These are phyloP conservation scores for Papilio glaucus DNA, from an alignment of 1,140 invertebrate species.

Conservation along the genomic window DNA sequence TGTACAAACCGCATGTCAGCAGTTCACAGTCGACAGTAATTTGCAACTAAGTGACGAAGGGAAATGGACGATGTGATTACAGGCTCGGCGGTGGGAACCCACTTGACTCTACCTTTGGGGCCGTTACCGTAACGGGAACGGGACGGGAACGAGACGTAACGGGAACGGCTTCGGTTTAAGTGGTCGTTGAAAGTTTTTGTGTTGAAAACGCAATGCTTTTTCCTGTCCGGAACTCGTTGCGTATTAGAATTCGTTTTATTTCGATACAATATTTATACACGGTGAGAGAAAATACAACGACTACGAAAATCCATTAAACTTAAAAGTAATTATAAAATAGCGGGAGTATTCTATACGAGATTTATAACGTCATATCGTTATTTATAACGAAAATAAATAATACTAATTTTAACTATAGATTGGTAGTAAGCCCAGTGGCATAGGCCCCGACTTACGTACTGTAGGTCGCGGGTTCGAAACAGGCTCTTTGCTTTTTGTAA, in stretches of 20 bases:
- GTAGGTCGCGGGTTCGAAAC: too few relatives aligned
- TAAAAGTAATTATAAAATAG: too few relatives aligned
- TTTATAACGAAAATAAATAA: too few relatives aligned
- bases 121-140: slow-evolving; percentile 39
- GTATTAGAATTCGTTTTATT: slow-evolving; percentile 6
- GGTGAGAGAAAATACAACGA: neutral
- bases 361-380: too few relatives aligned
- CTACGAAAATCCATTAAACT: too few relatives aligned
- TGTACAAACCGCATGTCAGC: slow-evolving; percentile 43
- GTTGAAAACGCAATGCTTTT: slow-evolving; percentile 19
- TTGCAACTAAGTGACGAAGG: slow-evolving; percentile 49
- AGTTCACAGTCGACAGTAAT: slow-evolving; percentile 46
- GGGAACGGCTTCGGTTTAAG: slow-evolving; percentile 40
- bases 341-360: too few relatives aligned
- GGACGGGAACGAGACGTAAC: too few relatives aligned
- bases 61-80: slow-evolving; percentile 51
- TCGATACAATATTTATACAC: neutral
- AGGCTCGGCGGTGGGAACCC: slow-evolving; percentile 11
- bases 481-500: too few relatives aligned
- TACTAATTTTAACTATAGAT: too few relatives aligned
- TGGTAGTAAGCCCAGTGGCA: too few relatives aligned
- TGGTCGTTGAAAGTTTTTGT: slow-evolving; percentile 39
- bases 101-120: slow-evolving; percentile 40
- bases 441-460: too few relatives aligned
- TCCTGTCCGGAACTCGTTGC: neutral